Evolutionary conservation across 2,113 vertebrate genomes (phyloP).

Genomic region (Xiphorhynchus elegans): DNA sequence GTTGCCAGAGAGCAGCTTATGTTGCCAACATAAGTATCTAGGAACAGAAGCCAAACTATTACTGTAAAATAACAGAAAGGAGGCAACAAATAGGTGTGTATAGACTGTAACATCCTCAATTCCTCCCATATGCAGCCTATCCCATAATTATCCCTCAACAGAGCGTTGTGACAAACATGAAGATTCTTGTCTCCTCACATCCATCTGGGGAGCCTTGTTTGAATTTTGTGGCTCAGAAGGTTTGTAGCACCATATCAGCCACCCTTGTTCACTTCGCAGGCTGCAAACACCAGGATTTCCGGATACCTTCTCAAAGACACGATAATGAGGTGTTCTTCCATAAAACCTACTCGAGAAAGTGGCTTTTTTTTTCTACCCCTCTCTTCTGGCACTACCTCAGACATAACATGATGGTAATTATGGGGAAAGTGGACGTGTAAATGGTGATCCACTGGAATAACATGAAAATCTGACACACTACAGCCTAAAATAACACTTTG

Average conservation of each 20-base stretch:
- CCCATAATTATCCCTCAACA: neutral
- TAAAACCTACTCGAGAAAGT: neutral
- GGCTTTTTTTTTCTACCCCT: rapidly evolving
- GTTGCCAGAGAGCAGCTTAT: neutral
- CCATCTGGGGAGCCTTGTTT: neutral
- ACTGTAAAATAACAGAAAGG: neutral
- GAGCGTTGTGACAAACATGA: neutral
- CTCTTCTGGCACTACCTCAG: neutral
- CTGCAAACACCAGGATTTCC: neutral
- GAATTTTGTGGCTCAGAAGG: neutral
- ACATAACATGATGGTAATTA: neutral
- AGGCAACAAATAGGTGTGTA: neutral
- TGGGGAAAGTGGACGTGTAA: neutral
- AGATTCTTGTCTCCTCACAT: neutral
- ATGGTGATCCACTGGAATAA: neutral
- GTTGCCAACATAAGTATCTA: neutral
- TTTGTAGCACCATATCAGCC: neutral
- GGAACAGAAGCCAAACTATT: neutral
- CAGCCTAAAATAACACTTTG: neutral
- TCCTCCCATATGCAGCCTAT: neutral
- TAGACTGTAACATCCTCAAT: neutral
- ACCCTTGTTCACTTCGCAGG: neutral
- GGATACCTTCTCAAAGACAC: neutral
- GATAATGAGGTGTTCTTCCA: neutral
- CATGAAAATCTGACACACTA: neutral